Evolutionary conservation across 2,797 vertebrate species (phyloP).

Genomic region (Margarornis squamiger): DNA sequence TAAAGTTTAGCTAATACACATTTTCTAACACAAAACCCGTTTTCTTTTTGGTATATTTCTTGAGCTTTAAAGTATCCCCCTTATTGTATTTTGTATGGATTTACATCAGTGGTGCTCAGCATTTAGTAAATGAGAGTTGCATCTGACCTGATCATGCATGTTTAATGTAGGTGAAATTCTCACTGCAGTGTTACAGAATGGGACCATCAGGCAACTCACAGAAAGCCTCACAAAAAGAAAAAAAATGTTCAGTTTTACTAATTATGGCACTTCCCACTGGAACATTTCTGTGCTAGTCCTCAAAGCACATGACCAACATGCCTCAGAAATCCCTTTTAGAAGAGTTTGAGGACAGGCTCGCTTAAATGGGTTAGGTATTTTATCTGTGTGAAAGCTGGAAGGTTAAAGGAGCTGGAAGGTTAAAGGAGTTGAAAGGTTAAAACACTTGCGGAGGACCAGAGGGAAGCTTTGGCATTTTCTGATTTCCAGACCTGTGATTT

Average conservation of each 20-base stretch:
- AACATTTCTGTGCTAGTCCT: neutral
- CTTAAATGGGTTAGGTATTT: neutral
- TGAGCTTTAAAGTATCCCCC: neutral
- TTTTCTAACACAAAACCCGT: neutral
- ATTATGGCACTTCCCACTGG: neutral
- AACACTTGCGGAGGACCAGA: neutral
- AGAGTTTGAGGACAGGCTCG: neutral
- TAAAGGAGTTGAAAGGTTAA: neutral
- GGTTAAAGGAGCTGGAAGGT: neutral
- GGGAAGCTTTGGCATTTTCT: neutral
- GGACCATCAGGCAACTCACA: neutral
- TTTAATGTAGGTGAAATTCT: neutral
- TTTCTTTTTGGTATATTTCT: neutral
- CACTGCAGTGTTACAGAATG: neutral
- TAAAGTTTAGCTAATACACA: conserved; percentile 27
- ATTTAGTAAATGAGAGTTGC: neutral
- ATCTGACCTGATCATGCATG: neutral
- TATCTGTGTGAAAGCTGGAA: neutral
- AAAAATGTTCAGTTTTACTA: neutral
- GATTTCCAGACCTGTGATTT: neutral
- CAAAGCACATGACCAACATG: neutral
- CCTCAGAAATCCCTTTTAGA: neutral
- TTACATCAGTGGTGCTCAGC: neutral
- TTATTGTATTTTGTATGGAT: neutral
- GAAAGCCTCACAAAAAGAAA: neutral